Conservation (phyloP, 2,113 vertebrate genomes). For the Dipodomys ordii region DNA sequence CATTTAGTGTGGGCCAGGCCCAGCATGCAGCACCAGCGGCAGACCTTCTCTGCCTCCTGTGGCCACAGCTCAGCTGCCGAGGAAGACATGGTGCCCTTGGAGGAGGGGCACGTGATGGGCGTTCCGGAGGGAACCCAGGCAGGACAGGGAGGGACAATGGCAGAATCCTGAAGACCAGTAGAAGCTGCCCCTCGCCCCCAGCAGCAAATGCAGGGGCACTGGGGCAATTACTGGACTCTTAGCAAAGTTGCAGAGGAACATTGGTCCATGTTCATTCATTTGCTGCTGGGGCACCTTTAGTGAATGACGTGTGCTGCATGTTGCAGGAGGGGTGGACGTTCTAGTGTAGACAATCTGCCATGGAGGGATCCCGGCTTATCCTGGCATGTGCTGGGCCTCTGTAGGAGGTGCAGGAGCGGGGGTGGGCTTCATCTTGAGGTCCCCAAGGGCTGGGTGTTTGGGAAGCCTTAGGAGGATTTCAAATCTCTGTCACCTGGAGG, state of each 20-base stretch:
- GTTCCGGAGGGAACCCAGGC: neutral
- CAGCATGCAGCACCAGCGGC: neutral
- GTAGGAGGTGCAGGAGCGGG: no score
- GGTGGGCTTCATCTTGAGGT: fast-evolving
- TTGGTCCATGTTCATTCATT: neutral
- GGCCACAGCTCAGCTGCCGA: neutral
- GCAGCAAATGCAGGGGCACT: neutral
- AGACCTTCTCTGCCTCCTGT: neutral
- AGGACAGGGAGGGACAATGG: neutral
- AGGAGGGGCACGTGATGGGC: fast-evolving
- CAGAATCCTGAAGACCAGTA: neutral
- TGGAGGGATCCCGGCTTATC: fast-evolving
- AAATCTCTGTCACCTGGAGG: fast-evolving
- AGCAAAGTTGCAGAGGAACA: neutral
- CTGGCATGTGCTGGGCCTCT: neutral
- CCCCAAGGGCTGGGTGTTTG: neutral
- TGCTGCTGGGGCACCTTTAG: neutral
- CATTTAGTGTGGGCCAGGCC: neutral
- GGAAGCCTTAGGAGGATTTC: neutral
- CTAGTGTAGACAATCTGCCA: neutral
- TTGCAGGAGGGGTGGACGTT: fast-evolving
- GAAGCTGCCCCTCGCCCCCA: neutral
- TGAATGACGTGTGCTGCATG: no score
- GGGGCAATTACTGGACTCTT: neutral
- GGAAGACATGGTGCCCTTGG: neutral